Base-by-base conservation (phyloP, 2,797 vertebrate genomes). In the Lepus oiostolus region DNA sequence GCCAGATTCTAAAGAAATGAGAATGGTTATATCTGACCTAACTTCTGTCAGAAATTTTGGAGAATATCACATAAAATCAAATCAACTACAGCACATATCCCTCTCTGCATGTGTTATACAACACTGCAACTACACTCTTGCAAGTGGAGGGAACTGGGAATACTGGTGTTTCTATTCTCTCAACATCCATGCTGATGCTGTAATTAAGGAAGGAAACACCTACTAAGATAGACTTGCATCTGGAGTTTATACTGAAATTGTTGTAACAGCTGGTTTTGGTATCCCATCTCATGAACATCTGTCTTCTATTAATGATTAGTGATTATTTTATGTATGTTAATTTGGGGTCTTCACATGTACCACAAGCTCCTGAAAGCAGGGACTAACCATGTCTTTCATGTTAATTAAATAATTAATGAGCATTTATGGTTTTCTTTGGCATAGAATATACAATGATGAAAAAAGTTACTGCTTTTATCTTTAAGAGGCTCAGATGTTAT, bases 1-100 rank as follows among this genome's bases (percentile, higher is more conserved):
- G 21, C 11, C 7, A 28, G 38, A 4, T 17, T 52, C 32, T 83
- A 2, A 35, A 60, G 79, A 58, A 76, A 87, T 35, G 7, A 38
- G 4, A 24, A 68, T 72, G 90, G 17, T 12, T 80, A 7, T 60
- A 50, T 60, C 38, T 63, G 24, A 91, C 12, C n/a, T 84, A 24
- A 89, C 14, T 42, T 63, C 22, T 21, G 65, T 19, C 68, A 11
- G 21, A 80, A 68, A 83, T 79, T 86, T 50, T 42, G 19, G 93
- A 42, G 92, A 87, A 84, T 85, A 79, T 60, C 65, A 79, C 54
- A 88, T 54, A 17, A 74, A 85, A 30, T 90, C 30, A 38, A 86
- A 62, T 68, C 60, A 68, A 26, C 24, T 72, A 14, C 12, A 72
- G 26, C 63, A 28, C 71, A 38, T 67, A 93, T 47, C 28, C 6